Base-by-base conservation (phyloP, 1,140 invertebrate species). In the Anagrus nilaparvatae region DNA sequence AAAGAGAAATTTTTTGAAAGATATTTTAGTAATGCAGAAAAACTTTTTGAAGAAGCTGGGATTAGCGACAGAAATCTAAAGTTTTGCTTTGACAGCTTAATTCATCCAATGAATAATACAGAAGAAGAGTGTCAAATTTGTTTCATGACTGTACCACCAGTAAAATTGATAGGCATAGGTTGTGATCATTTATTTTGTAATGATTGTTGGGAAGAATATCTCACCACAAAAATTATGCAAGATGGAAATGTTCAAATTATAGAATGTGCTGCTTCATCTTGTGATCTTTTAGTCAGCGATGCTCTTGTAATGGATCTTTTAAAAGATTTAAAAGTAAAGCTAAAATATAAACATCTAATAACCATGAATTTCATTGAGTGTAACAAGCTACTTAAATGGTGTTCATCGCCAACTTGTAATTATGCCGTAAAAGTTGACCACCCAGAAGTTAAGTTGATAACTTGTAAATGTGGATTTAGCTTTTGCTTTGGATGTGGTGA, bases 1-100 rank as follows among this genome's bases (percentile, higher is more conserved):
- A 97, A 94, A 71, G 93, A 97, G 65, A 97, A 95, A 65, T 72
- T 97, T 48, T 89, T 96, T 82, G 93, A 97, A 72, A 76, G 89
- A 53, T n/a, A 85, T 67, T 97, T 92, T 65, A 92, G 83, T 18
- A 88, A 96, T 71, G 86, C 89, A 61, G 90, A 96, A 51, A 78
- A 86, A 60, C 73, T 97, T 43, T 97, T 96, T 67, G 75, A 80
- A 38, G 90, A 94, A 69, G 93, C 93, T 50, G 79, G 91, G 66
- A 87, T 97, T 48, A 80, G 96, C 51, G 93, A 90, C 77, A 92
- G 54, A 7, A 25, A 12, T 12, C 6, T 7, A 12, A 25, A 25
- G 24, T 25, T 25, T 12, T 25, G 24, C 12, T 25, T 25, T 25
- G 24, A 25, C 6, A 25, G 12, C 24, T 25, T 25, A 6, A 25